Base-by-base conservation (phyloP, 2,888 invertebrate species). In the Drosophila diplacantha region DNA sequence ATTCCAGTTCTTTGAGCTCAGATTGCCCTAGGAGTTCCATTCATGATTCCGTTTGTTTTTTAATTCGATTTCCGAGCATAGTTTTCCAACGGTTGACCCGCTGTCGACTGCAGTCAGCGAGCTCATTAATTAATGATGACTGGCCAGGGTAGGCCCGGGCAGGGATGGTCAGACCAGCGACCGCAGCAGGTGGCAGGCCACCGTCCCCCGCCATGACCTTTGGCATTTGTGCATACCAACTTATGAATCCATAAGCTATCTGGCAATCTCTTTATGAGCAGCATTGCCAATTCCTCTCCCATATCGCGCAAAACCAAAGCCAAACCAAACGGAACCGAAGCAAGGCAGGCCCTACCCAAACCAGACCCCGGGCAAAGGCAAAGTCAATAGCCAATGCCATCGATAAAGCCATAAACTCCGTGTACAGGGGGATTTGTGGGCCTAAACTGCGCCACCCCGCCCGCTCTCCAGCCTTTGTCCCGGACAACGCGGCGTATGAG, bases 381-480 rank as follows among this genome's bases (percentile, higher is more conserved):
- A 84, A 81, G 80, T 84, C 80, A 81, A 81, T 81, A 84, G 71
- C 83, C 80, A 81, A 83, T 81, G 84, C 84, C 84, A 82, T 73
- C 75, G 78, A 84, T 77, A 84, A 73, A 49, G 66, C 68, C 67
- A 81, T 72, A 77, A 80, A 70, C 71, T 68, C 39, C 57, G 62
- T 71, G 38, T 50, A 50, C 47, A 60, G 56, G 53, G 60, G 49
- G 53, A 49, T 52, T 31, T 66, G 69, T 34, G 50, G 55, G 62
- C 50, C 44, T 53, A 31, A 41, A 59, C 54, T 70, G 66, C 67
- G 49, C 55, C 51, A 46, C 54, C 49, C 51, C 44, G 35, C 56
- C 77, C 70, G 62, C 64, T 59, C 64, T 69, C 44, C 46, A 43
- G 39, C 59, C 51, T 20, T 35, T 57, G 9, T 22, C 34, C 58